Evolutionary conservation across 2,888 invertebrate species (phyloP).

Genomic region (Mimas tiliae): DNA sequence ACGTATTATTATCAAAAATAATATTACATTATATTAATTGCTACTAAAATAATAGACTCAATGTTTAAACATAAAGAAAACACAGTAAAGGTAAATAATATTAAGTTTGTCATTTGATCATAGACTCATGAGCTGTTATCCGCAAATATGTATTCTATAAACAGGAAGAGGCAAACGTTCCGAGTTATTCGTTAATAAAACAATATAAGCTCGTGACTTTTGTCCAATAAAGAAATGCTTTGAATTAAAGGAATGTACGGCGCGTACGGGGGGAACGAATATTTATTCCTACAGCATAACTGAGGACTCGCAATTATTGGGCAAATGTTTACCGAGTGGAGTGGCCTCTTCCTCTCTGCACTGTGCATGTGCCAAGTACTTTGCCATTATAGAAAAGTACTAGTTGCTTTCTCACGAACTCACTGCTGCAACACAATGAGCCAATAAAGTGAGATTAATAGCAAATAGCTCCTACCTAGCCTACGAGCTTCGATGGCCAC

Average conservation of each 20-base stretch:
- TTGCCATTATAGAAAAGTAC: slow-evolving; percentile 67
- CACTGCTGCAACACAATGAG: slow-evolving; percentile 56
- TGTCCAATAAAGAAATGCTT: slow-evolving; percentile 77
- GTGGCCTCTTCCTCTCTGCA: slow-evolving; percentile 65
- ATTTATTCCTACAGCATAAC: slow-evolving; percentile 77
- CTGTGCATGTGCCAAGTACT: slow-evolving; percentile 70
- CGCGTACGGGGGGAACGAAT: slow-evolving; percentile 63
- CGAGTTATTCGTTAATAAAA: slow-evolving; percentile 72
- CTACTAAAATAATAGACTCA: too few relatives aligned
- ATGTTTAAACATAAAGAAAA: too few relatives aligned
- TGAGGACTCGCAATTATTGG: slow-evolving; percentile 80
- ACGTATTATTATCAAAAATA: too few relatives aligned
- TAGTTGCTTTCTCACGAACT: slow-evolving; percentile 66
- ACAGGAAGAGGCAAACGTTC: slow-evolving; percentile 42
- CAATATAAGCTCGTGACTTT: slow-evolving; percentile 70
- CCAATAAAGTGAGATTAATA: slow-evolving; percentile 55
- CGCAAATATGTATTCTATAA: slow-evolving; percentile 37
- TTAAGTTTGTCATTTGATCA: not conserved
- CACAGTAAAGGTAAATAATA: too few relatives aligned
- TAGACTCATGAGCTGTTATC: slow-evolving; percentile 1
- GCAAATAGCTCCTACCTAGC: slow-evolving; percentile 8
- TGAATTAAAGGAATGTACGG: slow-evolving; percentile 67
- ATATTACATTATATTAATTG: too few relatives aligned
- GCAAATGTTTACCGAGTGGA: slow-evolving; percentile 77
- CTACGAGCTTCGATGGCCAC: too few relatives aligned